These are phyloP conservation scores for Taeniopygia guttata DNA, from an alignment of 2,797 vertebrate genomes.

Conservation along the genomic window DNA sequence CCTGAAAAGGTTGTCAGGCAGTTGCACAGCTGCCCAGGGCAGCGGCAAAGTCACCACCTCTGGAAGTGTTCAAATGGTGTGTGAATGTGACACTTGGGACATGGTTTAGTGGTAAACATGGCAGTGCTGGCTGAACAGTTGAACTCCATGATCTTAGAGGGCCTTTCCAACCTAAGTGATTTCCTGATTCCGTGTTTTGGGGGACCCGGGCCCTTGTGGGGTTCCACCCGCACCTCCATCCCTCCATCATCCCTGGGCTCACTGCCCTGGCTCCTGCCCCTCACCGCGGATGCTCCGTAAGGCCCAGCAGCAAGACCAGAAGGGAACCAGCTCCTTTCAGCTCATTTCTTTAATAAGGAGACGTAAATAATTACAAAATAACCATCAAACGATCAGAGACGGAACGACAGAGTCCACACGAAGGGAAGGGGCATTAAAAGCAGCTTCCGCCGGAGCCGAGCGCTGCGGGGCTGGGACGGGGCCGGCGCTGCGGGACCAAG, in stretches of 20 bases:
- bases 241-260: neutral
- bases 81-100: neutral
- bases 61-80: neutral
- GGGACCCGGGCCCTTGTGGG: neutral
- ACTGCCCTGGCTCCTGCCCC: neutral
- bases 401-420: constrained; percentile 69
- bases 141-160: neutral
- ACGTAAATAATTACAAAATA: constrained; percentile 80
- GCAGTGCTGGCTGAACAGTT: neutral
- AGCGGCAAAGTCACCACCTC: rapidly evolving
- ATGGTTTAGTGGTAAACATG: neutral
- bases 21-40: neutral
- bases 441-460: constrained; percentile 41
- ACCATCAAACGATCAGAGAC: constrained; percentile 74
- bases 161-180: neutral
- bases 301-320: neutral
- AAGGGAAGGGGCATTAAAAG: constrained; percentile 63
- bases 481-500: neutral
- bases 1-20: neutral
- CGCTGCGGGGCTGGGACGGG: neutral
- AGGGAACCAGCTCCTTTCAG: constrained; percentile 62
- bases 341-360: constrained; percentile 83
- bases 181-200: neutral
- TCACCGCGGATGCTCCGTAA: rapidly evolving
- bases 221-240: neutral